Base-by-base conservation (phyloP, 2,113 vertebrate species). In the Lophochroa leadbeateri region DNA sequence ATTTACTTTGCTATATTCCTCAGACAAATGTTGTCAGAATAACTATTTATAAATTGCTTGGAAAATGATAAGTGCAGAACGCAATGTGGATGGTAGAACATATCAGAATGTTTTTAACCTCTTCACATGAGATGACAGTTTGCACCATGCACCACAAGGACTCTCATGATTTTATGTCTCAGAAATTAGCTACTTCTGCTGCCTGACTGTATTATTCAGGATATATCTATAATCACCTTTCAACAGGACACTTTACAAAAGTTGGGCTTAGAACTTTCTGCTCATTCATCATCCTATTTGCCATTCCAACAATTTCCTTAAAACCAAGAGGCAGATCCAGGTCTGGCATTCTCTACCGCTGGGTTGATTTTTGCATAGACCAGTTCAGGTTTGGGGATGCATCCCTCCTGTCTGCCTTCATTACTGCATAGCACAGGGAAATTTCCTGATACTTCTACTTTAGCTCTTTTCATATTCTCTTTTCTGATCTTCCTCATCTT, bases 11-110 rank as follows among this genome's bases (percentile, higher is more conserved):
- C 64, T 74, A 25, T 55, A 76, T 82, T 94, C 52, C 52, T 94
- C 65, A 60, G 80, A 92, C 10, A 5, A 75, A 86, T 49, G 29
- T 75, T 90, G 85, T 75, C 92, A 95, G 86, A 84, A 89, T 68
- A 64, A 65, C 72, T 88, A 85, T 69, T 95, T 91, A 93, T 84
- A 91, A 94, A 93, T 61, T 70, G 80, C 65, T 92, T 84, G 39
- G 57, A 57, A 93, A 90, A 77, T 28, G 46, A 83, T 61, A 94
- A 96, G 71, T 35, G 37, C 76, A 91, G 80, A 60, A 91, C 64
- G 60, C 15, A 39, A 69, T 72, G 68, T 44, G 46, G 14, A 37
- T 69, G 61, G 69, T 53, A 82, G 90, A 92, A 79, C 41, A 60
- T 21, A 80, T 16, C 41, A 83, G 71, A 82, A 52, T 65, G n/a